These are phyloP conservation scores for Neoniphon sammara DNA, from an alignment of 2,797 vertebrate species.

Conservation along the genomic window DNA sequence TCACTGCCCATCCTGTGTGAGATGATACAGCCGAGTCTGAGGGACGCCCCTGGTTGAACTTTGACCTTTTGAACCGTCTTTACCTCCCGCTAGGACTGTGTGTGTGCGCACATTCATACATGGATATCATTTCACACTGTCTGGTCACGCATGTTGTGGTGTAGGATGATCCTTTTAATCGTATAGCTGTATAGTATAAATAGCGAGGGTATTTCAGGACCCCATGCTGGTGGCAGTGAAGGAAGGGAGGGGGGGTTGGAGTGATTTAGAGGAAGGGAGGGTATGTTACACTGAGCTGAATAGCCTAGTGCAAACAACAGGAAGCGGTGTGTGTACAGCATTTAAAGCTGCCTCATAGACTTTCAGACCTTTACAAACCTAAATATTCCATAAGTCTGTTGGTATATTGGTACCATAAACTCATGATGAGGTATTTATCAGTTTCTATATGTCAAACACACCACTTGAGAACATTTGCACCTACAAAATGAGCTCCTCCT, in stretches of 20 bases:
- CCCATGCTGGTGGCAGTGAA: neutral
- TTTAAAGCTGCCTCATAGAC: neutral
- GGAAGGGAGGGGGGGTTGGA: constrained; percentile 2
- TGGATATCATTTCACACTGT: constrained; percentile 1
- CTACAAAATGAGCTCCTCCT: neutral
- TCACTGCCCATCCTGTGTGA: neutral
- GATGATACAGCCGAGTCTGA: constrained; percentile 1
- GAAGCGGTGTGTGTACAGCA: constrained; percentile 9
- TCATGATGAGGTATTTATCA: neutral
- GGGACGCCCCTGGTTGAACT: constrained; percentile 9
- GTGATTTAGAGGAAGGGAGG: constrained; percentile 32
- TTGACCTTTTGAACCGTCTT: constrained; percentile 9
- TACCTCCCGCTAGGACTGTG: neutral
- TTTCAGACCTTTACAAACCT: neutral
- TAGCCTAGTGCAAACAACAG: neutral
- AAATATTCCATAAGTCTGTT: neutral
- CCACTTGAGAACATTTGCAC: neutral
- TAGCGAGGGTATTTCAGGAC: constrained; percentile 24
- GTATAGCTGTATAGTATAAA: constrained; percentile 13
- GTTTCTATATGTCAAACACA: neutral
- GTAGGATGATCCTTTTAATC: neutral
- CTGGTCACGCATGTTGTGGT: neutral
- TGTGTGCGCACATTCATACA: neutral
- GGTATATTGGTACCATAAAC: neutral
- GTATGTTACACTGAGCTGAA: neutral